Percentiles rank a stretch among this genome's conserved stretches.
Evolutionary conservation across 2,888 invertebrate species (phyloP).

Genomic region (Hipparchia semele): DNA sequence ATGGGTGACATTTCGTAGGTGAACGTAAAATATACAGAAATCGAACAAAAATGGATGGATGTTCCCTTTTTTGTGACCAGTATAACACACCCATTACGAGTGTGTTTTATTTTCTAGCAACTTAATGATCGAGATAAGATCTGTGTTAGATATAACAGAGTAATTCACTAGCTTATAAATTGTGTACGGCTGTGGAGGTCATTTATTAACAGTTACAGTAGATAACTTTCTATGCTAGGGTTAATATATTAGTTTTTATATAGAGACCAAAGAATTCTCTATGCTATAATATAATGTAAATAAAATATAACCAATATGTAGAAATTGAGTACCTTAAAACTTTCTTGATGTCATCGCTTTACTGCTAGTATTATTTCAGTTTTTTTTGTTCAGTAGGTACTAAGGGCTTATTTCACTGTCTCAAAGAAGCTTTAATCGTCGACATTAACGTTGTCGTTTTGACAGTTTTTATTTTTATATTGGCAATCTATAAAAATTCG

Average conservation of each 20-base stretch:
- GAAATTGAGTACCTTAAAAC: no score
- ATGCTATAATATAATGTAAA: no score
- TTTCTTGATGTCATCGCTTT: no score
- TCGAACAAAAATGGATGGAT: conserved; percentile 21
- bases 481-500: no score
- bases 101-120: conserved; percentile 15
- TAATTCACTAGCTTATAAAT: not conserved
- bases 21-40: conserved; percentile 37
- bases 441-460: no score
- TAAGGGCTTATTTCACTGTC: no score
- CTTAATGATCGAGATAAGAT: conserved; percentile 9
- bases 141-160: not conserved
- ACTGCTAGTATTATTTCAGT: no score
- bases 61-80: conserved; percentile 28
- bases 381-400: no score
- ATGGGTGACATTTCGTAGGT: conserved; percentile 60
- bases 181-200: not conserved
- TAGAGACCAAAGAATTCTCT: no score
- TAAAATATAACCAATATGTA: no score
- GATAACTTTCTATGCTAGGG: not conserved
- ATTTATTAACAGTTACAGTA: not conserved
- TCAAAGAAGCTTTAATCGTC: no score
- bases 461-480: no score
- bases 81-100: conserved; percentile 34
- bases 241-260: not conserved